Conservation (phyloP, 2,888 invertebrate genomes). For the Willowsia nigromaculata region DNA sequence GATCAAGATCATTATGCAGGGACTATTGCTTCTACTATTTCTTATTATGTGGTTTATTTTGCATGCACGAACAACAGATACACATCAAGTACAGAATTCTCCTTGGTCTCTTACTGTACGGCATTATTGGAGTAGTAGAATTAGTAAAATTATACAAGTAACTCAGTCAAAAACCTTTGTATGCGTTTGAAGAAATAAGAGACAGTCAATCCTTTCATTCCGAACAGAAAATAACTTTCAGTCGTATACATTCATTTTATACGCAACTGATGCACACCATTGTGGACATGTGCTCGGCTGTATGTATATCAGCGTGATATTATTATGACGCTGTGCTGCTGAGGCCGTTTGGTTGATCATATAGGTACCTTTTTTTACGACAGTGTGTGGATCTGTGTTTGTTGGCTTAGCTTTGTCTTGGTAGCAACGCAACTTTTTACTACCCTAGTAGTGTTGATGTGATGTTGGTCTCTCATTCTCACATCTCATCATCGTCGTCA, state of each 20-base stretch:
- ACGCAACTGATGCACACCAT: background rate
- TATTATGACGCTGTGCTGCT: background rate
- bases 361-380: background rate
- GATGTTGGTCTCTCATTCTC: constrained; percentile 11
- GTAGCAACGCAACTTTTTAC: constrained; percentile 23
- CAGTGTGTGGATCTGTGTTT: background rate
- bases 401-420: background rate
- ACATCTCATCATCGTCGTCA: background rate
- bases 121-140: constrained; percentile 9
- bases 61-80: constrained; percentile 35
- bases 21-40: background rate
- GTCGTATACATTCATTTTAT: constrained; percentile 2
- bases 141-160: constrained; percentile 34
- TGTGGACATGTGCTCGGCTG: constrained; percentile 44
- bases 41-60: constrained; percentile 39
- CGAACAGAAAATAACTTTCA: background rate
- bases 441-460: background rate
- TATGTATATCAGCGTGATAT: background rate
- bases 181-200: background rate
- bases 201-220: constrained; percentile 19
- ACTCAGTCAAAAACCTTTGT: constrained; percentile 38
- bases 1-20: background rate
- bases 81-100: constrained; percentile 3
- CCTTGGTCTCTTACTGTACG: background rate
- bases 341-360: constrained; percentile 24